Conservation (phyloP, 2,888 invertebrate genomes). For the Cantharis nigra region DNA sequence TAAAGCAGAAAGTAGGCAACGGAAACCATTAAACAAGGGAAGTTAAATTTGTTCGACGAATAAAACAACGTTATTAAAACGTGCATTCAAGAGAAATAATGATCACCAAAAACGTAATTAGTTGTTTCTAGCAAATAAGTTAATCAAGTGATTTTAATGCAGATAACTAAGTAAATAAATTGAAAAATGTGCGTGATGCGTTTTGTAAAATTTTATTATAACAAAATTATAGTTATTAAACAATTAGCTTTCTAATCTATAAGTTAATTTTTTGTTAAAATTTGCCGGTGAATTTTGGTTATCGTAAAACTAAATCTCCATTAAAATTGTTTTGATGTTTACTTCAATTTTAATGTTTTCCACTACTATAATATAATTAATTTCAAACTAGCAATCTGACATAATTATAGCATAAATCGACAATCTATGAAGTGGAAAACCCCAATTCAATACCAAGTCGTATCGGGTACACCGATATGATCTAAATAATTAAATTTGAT, state of each 20-base stretch:
- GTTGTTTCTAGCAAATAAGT: not conserved
- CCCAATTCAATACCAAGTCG: no score
- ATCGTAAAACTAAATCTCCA: not conserved
- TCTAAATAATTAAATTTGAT: no score
- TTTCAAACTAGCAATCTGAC: not conserved
- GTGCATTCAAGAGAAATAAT: conserved; percentile 7
- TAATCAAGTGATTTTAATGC: not conserved
- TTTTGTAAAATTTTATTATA: not conserved
- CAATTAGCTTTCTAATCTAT: not conserved
- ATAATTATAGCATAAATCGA: no score
- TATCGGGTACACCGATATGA: no score
- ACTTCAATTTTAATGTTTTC: not conserved
- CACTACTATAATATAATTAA: not conserved
- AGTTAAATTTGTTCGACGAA: conserved; percentile 36
- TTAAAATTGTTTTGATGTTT: not conserved
- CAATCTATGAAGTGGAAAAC: no score
- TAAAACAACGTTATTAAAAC: conserved; percentile 35
- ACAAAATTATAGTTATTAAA: not conserved
- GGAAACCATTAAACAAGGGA: conserved; percentile 36
- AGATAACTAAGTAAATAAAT: not conserved
- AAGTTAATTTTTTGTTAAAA: not conserved
- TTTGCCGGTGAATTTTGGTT: not conserved
- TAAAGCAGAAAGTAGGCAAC: conserved; percentile 33
- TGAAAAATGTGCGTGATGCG: not conserved
- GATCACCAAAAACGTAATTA: not conserved